These are phyloP conservation scores for Danio tinwini DNA, from an alignment of 2,797 vertebrate genomes.

Conservation along the genomic window DNA sequence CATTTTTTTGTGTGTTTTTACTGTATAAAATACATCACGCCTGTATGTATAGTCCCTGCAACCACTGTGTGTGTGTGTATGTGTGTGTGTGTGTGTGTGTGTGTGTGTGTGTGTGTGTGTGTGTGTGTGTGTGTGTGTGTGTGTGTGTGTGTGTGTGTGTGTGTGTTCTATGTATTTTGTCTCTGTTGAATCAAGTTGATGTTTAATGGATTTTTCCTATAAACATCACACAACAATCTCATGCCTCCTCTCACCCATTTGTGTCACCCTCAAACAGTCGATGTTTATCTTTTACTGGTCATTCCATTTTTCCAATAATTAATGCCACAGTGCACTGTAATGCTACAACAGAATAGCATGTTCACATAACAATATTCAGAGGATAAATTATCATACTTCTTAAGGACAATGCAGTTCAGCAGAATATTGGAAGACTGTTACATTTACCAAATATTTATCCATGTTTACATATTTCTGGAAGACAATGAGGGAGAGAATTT, in stretches of 20 bases:
- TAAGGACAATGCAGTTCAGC: not conserved
- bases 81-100: not conserved
- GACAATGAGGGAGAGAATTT: not conserved
- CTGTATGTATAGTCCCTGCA: too few species aligned
- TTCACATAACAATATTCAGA: not conserved
- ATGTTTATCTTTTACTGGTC: not conserved
- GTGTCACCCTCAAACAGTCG: not conserved
- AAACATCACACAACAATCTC: not conserved
- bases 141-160: not conserved
- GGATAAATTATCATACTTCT: not conserved
- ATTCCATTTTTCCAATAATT: not conserved
- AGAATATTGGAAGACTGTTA: not conserved
- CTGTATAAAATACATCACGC: too few species aligned
- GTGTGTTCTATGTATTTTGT: not conserved
- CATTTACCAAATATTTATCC: not conserved
- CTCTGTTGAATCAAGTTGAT: not conserved
- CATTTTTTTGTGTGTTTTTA: too few species aligned
- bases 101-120: not conserved
- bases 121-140: not conserved
- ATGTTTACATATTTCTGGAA: not conserved
- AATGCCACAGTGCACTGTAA: not conserved
- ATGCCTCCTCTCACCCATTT: not conserved
- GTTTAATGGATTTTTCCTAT: conserved; percentile 10
- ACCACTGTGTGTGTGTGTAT: not conserved
- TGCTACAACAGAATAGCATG: not conserved